phyloP scores from a whole-genome alignment of 2,888 invertebrate genomes.

The Calephelis perditalis region DNA sequence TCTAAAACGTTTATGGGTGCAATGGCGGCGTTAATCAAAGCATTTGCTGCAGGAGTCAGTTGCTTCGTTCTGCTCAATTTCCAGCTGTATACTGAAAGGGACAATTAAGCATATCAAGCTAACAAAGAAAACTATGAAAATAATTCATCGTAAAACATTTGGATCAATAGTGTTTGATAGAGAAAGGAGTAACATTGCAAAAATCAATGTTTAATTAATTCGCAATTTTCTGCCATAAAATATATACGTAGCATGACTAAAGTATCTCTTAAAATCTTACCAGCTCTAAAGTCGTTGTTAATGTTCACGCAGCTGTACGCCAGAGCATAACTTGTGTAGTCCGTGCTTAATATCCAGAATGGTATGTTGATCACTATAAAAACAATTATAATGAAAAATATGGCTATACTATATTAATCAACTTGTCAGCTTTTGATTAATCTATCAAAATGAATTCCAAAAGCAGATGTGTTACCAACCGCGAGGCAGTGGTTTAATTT shows the following conservation, averaged over 20 bases:
- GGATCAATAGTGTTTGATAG: too few relatives aligned
- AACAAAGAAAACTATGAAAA: too few relatives aligned
- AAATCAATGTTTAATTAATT: background rate
- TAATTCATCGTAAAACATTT: too few relatives aligned
- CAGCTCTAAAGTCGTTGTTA: constrained; percentile 46
- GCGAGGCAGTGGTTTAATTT: too few relatives aligned
- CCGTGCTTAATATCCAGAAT: constrained; percentile 54
- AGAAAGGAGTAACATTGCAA: background rate
- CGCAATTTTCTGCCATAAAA: too few relatives aligned
- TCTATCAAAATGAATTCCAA: too few relatives aligned
- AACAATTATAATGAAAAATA: constrained; percentile 12
- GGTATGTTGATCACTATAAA: constrained; percentile 35
- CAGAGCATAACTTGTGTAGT: constrained; percentile 77
- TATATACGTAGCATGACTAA: too few relatives aligned
- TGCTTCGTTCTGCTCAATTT: constrained; percentile 50
- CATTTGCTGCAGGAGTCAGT: constrained; percentile 33
- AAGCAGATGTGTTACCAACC: too few relatives aligned
- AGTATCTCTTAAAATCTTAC: constrained; percentile 33
- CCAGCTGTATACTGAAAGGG: constrained; percentile 58
- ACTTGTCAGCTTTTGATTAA: background rate
- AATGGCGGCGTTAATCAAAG: constrained; percentile 41
- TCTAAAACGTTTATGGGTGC: constrained; percentile 40
- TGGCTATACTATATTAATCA: background rate
- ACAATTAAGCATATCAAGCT: too few relatives aligned
- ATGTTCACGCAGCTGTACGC: constrained; percentile 78